Base-by-base conservation (phyloP, 2,888 invertebrate species). In the Andrena hattorfiana region DNA sequence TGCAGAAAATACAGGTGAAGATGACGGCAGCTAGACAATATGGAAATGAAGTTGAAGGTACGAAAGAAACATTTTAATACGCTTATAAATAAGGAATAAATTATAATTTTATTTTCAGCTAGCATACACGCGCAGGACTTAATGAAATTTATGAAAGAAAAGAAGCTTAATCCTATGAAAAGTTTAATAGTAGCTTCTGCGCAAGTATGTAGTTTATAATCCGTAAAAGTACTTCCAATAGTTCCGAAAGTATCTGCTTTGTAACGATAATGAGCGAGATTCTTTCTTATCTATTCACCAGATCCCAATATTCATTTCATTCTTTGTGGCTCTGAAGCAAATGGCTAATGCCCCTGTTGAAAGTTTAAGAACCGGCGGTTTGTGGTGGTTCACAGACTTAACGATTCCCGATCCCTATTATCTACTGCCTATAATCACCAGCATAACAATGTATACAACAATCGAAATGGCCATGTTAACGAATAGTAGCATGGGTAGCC, bases 311-410 rank as follows among this genome's bases (percentile, higher is more conserved):
- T 99, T 99, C 93, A 94, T 99, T 84, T 98, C 99, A 0, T 97
- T 98, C 93, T 99, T 99, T 92, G 95, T 98, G 94, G 98, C 97
- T 0, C 94, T 99, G 64, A 95, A 98, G 88, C 95, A 96, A 85
- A 99, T 99, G 99, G 96, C 98, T 0, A 97, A 97, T 91, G 95
- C 97, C 42, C 99, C 99, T 1, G 97, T 99, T 49, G 98, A 98
- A 59, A 98, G 98, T 92, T 95, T 99, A 95, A 95, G 96, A 84
- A 95, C 96, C 0, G 99, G 99, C 42, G 99, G 99, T 0, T 87
- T 98, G 0, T 96, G 95, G 90, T 99, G 99, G 99, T 99, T 99
- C 93, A 95, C 96, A 2, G 99, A 99, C 95, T 95, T 99, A 62
- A 98, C 99, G 0, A 94, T 98, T 10, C 95, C 97, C 2, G 99